Base-by-base conservation (phyloP, 2,888 invertebrate species). In the Mimachlamys varia region DNA sequence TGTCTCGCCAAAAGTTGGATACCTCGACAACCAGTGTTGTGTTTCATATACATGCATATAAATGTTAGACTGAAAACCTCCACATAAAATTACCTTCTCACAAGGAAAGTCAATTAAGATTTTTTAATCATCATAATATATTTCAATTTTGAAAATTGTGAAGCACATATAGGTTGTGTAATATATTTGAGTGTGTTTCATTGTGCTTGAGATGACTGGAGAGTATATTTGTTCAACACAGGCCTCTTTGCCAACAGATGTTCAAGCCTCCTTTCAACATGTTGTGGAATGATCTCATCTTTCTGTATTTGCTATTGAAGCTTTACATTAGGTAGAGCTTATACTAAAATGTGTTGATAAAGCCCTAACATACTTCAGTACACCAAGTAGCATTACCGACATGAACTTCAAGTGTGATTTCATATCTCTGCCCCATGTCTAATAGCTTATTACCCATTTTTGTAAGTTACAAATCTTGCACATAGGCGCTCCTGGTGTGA, bases 251-350 rank as follows among this genome's bases (percentile, higher is more conserved):
- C 58, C 58, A 58, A 76, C 76, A 76, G 33, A 76, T 76, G 27
- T 76, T 58, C 58, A 58, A 22, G 58, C 58, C 58, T 58, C 19
- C 58, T 58, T 58, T 58, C 58, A 58, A 58, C 58, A 58, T 58
- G 58, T 58, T 58, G 58, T 58, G 58, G 58, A 58, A 58, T 58
- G 58, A 58, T 58, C 58, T 58, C 33, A 33, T 76, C 76, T 76
- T 76, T 76, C 76, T 33, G 76, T 76, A 76, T 76, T 33, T 76
- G 76, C 76, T 76, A 76, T 76, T 76, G 12, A 76, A 27, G 76
- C 76, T 76, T 76, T 33, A 27, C 76, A 58, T 44, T 44, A 58
- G 58, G 58, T 58, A 58, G 58, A 58, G 58, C 76, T 27, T 2
- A 76, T 33, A 76, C 76, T 76, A 33, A 33, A 33, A 76, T 76